These are phyloP conservation scores for Miniopterus natalensis DNA, from an alignment of 2,113 vertebrate species.

Conservation along the genomic window DNA sequence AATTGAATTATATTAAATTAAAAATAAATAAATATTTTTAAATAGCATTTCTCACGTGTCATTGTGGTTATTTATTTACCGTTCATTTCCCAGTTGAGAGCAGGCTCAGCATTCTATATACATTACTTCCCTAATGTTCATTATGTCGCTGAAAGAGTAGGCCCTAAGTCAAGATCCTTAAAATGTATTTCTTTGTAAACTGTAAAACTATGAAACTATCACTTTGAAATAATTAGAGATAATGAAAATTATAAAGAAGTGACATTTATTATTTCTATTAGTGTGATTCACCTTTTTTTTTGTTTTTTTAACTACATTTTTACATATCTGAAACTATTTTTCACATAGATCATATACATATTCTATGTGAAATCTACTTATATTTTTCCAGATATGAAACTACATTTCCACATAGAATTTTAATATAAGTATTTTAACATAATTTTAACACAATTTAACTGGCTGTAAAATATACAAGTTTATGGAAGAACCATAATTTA, in stretches of 20 bases:
- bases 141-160: not conserved
- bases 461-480: not conserved
- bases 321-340: not conserved
- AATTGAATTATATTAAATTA: too few species aligned
- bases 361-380: not conserved
- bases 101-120: not conserved
- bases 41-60: not conserved
- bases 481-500: not conserved
- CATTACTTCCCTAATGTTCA: not conserved
- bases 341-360: not conserved
- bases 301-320: not conserved
- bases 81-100: not conserved
- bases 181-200: not conserved
- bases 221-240: not conserved
- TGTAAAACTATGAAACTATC: not conserved
- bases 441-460: not conserved
- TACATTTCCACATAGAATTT: not conserved
- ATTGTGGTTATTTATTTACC: not conserved
- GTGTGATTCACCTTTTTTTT: not conserved
- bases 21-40: not conserved
- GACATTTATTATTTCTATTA: not conserved
- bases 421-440: not conserved
- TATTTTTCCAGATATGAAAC: not conserved
- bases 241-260: not conserved
- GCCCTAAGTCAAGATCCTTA: not conserved